Percentiles rank a stretch among this genome's conserved stretches.
Conservation (phyloP, 1,140 invertebrate species). For the Drosophila simulans region DNA sequence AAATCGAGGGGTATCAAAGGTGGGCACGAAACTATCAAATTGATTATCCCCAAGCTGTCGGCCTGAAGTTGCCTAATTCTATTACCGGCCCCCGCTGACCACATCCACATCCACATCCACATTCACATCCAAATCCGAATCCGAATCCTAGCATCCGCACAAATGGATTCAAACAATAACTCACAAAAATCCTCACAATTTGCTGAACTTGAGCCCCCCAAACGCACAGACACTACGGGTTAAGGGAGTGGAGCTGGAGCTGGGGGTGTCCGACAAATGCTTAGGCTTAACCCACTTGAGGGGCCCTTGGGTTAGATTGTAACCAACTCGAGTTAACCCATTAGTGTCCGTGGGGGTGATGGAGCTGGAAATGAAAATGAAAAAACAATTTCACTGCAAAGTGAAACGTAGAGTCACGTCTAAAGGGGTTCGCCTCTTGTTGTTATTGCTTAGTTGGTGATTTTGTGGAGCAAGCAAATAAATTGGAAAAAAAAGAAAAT, state of each 20-base stretch:
- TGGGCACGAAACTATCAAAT: conserved; percentile 44
- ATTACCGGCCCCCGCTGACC: conserved; percentile 22
- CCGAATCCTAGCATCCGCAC: conserved; percentile 4
- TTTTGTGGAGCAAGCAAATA: conserved; percentile 78
- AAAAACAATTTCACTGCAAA: conserved; percentile 76
- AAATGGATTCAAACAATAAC: conserved; percentile 72
- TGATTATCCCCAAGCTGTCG: conserved; percentile 36
- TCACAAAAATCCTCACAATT: conserved; percentile 72
- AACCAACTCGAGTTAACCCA: conserved; percentile 81
- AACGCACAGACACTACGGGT: conserved; percentile 8
- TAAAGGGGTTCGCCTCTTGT: conserved; percentile 36
- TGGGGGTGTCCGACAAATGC: conserved; percentile 54
- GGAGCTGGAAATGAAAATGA: conserved; percentile 47
- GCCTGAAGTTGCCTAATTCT: conserved; percentile 35
- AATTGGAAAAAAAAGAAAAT: conserved; percentile 59
- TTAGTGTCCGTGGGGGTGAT: conserved; percentile 46
- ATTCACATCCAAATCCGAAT: too few species aligned
- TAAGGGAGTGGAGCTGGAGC: background rate
- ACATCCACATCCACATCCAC: too few species aligned
- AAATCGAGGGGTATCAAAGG: conserved; percentile 16
- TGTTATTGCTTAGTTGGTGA: conserved; percentile 68
- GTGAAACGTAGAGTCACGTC: conserved; percentile 70
- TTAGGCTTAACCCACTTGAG: conserved; percentile 73
- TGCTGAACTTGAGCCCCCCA: conserved; percentile 66
- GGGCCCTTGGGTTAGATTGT: conserved; percentile 63